Evolutionary conservation across 35 echinoderm and acorn worm genomes (phyloP), one percentile per base, ranked within the genome.

Genomic region (Chiridota heheva): DNA sequence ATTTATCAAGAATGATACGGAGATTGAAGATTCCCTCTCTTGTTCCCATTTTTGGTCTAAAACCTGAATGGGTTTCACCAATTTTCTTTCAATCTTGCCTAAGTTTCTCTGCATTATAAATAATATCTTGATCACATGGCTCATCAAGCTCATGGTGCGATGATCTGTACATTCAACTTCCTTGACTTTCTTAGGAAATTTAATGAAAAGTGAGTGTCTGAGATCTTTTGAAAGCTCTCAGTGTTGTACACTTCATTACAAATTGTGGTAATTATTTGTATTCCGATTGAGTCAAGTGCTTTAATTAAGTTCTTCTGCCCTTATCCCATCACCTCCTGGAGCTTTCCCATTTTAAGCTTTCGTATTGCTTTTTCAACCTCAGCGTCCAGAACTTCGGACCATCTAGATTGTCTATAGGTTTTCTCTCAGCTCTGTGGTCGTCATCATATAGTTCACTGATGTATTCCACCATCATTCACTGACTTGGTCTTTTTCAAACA

Each of bases 381-480:
- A n/a, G n/a, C n/a, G n/a, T 63, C 20, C n/a, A 30, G n/a, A 63
- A 25, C n/a, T 63, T 30, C 32, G 60, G 60, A 25, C 26, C 60
- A 12, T 63, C 20, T 27, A 28, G 35, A 39, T 70, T 36, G 32
- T 70, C 39, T 39, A 70, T 0, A 18, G 67, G 67, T 70, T 31
- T 70, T 37, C 39, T 8, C 67, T 70, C 15, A 37, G 67, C 32
- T 70, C 67, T 70, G 0, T 39, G 16, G 18, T 16, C 35, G 29
- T 3, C 1, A 39, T 39, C 42, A 0, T 70, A 70, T 70, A 42
- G 35, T n/a, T 70, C 42, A 39, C 67, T 38, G 1, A 70, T 70
- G 67, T 70, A 70, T 70, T 70, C 67, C 67, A 70, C 67, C 67
- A 70, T 39, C 67, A 39, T 12, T 70, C 42, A 40, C 42, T 70